Percentiles rank a stretch among this genome's conserved stretches.
Evolutionary conservation across 30 jellyfish, hydroid and myxozoan genomes (phyloP).

Genomic region (Cassiopea xamachana): DNA sequence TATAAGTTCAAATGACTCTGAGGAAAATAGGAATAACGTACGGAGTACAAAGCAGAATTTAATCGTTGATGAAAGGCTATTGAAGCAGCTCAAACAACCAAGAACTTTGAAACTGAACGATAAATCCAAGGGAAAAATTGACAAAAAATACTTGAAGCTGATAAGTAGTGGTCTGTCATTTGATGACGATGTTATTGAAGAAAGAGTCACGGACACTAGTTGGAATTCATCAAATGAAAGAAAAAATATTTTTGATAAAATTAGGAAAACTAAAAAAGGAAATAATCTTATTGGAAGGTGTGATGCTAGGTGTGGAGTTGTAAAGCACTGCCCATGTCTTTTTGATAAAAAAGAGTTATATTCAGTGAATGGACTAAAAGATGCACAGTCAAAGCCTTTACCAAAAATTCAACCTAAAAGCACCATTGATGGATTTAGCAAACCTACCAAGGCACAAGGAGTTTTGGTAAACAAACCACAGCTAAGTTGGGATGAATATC

Average conservation of each 20-base stretch:
- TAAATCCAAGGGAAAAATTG: slow-evolving; percentile 57
- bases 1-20: background rate
- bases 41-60: background rate
- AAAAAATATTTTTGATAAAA: background rate
- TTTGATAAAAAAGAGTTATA: background rate
- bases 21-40: background rate
- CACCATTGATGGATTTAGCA: background rate
- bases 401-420: slow-evolving; percentile 16
- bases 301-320: slow-evolving; percentile 59
- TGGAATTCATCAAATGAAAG: slow-evolving; percentile 11
- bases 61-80: background rate
- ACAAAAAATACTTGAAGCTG: slow-evolving; percentile 33
- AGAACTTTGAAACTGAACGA: slow-evolving; percentile 13
- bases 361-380: background rate
- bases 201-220: slow-evolving; percentile 22
- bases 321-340: slow-evolving; percentile 77
- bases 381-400: slow-evolving; percentile 14
- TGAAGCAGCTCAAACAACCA: background rate
- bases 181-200: slow-evolving; percentile 64
- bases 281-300: slow-evolving; percentile 56
- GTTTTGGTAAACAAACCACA: background rate
- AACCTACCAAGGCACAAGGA: background rate
- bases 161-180: slow-evolving; percentile 68
- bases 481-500: slow-evolving; percentile 84
- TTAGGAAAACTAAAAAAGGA: slow-evolving; percentile 16